phyloP scores from a whole-genome alignment of 2,797 vertebrate species.

The Sylvia borin region DNA sequence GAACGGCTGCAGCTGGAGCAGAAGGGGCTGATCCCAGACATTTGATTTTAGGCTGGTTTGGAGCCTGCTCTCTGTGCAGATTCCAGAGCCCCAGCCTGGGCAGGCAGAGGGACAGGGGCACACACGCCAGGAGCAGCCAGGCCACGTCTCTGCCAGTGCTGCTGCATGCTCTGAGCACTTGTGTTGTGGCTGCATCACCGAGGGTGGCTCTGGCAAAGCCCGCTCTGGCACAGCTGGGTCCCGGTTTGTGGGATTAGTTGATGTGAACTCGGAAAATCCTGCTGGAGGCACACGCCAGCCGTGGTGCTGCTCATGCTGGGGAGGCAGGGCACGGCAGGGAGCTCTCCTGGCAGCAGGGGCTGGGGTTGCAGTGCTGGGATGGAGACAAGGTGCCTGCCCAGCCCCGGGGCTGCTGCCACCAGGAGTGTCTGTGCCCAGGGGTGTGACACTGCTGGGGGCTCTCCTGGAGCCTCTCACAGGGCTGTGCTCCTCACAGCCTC shows the following conservation, averaged over 20 bases:
- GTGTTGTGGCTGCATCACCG: background rate
- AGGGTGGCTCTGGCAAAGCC: background rate
- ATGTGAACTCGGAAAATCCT: background rate
- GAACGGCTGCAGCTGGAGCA: background rate
- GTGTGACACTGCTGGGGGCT: background rate
- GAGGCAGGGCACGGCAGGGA: background rate
- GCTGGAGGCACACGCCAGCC: background rate
- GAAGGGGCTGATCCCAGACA: background rate
- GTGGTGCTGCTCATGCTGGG: background rate
- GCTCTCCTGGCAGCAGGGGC: background rate
- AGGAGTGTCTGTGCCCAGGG: background rate
- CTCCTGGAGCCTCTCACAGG: background rate
- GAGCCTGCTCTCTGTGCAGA: background rate
- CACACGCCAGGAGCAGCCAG: background rate
- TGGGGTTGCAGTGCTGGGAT: accelerated
- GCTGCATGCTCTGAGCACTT: background rate
- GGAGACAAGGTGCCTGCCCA: background rate
- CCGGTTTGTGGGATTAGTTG: background rate
- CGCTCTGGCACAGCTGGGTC: background rate
- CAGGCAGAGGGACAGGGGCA: background rate
- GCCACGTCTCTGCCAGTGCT: background rate
- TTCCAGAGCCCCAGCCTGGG: background rate
- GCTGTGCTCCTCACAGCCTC: background rate
- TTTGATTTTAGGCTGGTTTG: background rate
- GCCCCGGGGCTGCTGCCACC: background rate